Evolutionary conservation across 2,888 invertebrate species (phyloP), one percentile per base, ranked within the genome.

Genomic region (Subacronicta megacephala): DNA sequence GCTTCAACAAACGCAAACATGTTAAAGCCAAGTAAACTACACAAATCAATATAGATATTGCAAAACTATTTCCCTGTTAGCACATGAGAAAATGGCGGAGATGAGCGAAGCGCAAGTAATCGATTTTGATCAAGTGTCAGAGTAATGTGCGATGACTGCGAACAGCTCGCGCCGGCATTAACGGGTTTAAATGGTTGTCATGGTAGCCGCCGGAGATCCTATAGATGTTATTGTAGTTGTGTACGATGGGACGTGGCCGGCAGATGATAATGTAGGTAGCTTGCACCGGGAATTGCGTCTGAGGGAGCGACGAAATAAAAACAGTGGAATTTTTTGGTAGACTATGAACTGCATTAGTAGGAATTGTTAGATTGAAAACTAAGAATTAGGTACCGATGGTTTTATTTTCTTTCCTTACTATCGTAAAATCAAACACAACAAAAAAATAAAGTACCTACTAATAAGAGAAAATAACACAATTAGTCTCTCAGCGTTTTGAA

Each of bases 131-230:
- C 56, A 60, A 60, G 58, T 66, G 74, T 75, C 73, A 53, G 64
- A 52, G 45, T 47, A 59, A 75, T 75, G 65, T 66, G 58, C 72
- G 59, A 13, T 61, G 59, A 35, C 45, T 68, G 62, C 43, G 59
- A 61, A 62, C 58, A 43, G 40, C 59, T 54, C 51, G 26, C 37
- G 55, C 52, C 38, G 46, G 56, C 37, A 51, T 58, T 63, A 65
- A 68, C 60, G 65, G 72, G 51, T 58, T 66, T 66, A 62, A 67
- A 72, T 58, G 74, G 76, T 72, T 69, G 76, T 66, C 76, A 75
- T 75, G 76, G 69, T 47, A 45, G 55, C 59, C 57, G 72, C 52
- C 70, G 16, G 71, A 54, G 43, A 52, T 44, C 37, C 6, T 59
- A 41, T 33, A 47, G n/a, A 13, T 40, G 26, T 23, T 42, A 29